Evolutionary conservation across 2,113 vertebrate species (phyloP), one percentile per base, ranked within the genome.

Genomic region (Anoura caudifer): DNA sequence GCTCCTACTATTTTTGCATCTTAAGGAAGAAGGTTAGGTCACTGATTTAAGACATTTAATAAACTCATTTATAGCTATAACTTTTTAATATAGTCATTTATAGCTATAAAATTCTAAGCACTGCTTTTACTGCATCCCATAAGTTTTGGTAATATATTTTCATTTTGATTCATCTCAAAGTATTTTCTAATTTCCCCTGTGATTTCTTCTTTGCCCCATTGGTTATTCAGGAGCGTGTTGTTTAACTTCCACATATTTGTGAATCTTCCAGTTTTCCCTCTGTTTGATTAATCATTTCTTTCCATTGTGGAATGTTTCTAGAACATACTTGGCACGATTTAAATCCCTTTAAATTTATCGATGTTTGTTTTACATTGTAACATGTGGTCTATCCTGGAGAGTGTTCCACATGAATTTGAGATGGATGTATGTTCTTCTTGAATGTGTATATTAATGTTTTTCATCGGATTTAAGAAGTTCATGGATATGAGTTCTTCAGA

Each of bases 141-240:
- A 45, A 69, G 63, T 63, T 92, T 87, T 52, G 70, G 36, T n/a
- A 28, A 47, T 84, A 9, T 63, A 2, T 84, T 97, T 84, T 92
- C 45, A 63, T 77, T 94, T 90, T 80, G 28, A 38, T 70, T 94
- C 28, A 67, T 87, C 93, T 85, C 17, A 7, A 65, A 61, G 47
- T 36, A 43, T 87, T 93, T 79, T 87, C 89, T 92, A 33, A 63
- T 80, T 95, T 88, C 81, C 65, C 56, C 61, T n/a, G 17, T 54
- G 56, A 50, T 88, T 88, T 93, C 72, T 70, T 85, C n/a, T 77
- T 79, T 88, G 87, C 50, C 36, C 28, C 54, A 16, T 26, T 41
- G 43, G 47, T 91, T 43, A 26, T 70, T 93, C 10, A 41, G 56
- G 20, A 81, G 26, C 43, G 0, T 70, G 33, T 45, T 94, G 7